Conservation (phyloP, 1,140 invertebrate genomes). For the Ectropis grisescens region DNA sequence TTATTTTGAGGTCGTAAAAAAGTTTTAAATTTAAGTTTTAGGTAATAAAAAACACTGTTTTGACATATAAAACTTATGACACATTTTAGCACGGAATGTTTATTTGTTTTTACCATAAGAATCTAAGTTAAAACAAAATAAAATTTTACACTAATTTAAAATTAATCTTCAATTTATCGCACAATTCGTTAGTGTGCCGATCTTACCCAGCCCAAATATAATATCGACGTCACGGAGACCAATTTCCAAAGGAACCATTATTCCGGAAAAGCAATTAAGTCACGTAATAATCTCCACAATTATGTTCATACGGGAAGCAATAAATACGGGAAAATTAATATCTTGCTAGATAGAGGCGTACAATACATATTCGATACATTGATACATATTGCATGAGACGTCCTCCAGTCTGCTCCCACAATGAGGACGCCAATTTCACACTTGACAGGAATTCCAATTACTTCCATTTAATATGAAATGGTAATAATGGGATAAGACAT, state of each 20-base stretch:
- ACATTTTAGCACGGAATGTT: not conserved
- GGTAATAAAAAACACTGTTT: too few species aligned
- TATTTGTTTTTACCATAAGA: too few species aligned
- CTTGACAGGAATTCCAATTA: slow-evolving; percentile 28
- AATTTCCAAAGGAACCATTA: not conserved
- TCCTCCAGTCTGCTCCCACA: slow-evolving; percentile 9
- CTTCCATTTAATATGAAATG: slow-evolving; percentile 21
- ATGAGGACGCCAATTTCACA: slow-evolving; percentile 28
- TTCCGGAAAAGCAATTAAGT: not conserved
- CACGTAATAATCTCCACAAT: not conserved
- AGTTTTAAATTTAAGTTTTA: too few species aligned
- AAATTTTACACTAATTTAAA: too few species aligned
- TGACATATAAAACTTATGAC: not conserved
- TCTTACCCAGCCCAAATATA: not conserved
- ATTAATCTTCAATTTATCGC: too few species aligned
- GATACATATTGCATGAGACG: slow-evolving; percentile 18
- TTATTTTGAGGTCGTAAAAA: too few species aligned
- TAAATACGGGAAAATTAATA: slow-evolving; percentile 6
- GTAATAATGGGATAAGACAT: not conserved
- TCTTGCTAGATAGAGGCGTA: slow-evolving; percentile 2
- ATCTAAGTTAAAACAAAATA: too few species aligned
- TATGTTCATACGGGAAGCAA: not conserved
- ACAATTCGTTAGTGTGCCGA: too few species aligned
- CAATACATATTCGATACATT: slow-evolving; percentile 4
- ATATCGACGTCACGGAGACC: not conserved